Evolutionary conservation across 2,797 vertebrate species (phyloP), one percentile per base, ranked within the genome.

Genomic region (Distichodus sexfasciatus): DNA sequence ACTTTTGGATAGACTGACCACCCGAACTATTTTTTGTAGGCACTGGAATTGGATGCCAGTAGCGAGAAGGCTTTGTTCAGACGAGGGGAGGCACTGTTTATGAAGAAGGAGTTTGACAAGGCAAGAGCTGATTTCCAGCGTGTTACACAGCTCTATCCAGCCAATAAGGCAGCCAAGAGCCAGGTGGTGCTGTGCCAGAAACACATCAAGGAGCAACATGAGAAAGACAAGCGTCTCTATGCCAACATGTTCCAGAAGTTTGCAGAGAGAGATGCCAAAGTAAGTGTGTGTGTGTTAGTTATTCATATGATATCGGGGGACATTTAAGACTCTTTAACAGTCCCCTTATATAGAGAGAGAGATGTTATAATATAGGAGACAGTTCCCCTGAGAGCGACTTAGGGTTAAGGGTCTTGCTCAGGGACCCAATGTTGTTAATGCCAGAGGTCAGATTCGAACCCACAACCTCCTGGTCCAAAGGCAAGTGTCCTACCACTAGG

Each of bases 201-300:
- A 73, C 90, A 91, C 23, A 90, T 98, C 50, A 92, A 94, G 61
- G 93, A 92, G 83, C 96, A 99, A 83, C 94, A 94, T 0, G 94
- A 96, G 62, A 93, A 93, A 69, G 97, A 99, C 83, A 98, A 97
- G 66, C 95, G 91, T 76, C 93, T 96, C 74, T 99, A 99, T 0
- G 97, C 96, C 79, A 98, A 98, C 84, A 99, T 99, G 97, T 99
- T 99, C 80, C 92, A 96, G 82, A 97, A 94, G 83, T 93, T 98
- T 69, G 94, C 94, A 10, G 94, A 94, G 79, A 91, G 92, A 55
- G 95, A 98, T 59, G 79, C 89, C 6, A 98, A 96, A 91, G 97
- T 96, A 64, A 91, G 75, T 2, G 3, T 35, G 11, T 41, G 26
- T 7, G 21, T 1, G 31, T 55, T 31, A 17, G 11, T 6, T 43